These are phyloP conservation scores for Tachypleus tridentatus DNA, from an alignment of 1,140 invertebrate genomes.

Conservation along the genomic window DNA sequence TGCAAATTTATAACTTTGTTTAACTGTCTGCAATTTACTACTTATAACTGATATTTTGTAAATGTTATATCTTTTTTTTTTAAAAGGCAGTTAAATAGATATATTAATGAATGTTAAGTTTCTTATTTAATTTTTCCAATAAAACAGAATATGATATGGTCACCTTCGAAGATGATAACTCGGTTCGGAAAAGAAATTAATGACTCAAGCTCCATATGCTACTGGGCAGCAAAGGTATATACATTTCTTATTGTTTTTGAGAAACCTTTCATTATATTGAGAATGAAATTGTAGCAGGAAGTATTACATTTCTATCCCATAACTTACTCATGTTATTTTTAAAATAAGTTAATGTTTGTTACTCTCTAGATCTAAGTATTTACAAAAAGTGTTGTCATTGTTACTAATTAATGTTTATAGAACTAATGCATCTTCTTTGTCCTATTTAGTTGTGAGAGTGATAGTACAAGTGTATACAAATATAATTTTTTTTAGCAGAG, in stretches of 20 bases:
- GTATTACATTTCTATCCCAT: too few relatives aligned
- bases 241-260: not conserved
- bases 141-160: slow-evolving; percentile 60
- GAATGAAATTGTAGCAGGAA: too few relatives aligned
- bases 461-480: too few relatives aligned
- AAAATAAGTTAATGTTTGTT: too few relatives aligned
- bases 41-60: not conserved
- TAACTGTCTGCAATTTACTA: not conserved
- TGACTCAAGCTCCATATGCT: slow-evolving; percentile 84
- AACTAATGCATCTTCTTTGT: too few relatives aligned
- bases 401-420: too few relatives aligned
- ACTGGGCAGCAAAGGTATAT: slow-evolving; percentile 77
- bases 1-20: too few relatives aligned
- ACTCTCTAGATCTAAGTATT: too few relatives aligned
- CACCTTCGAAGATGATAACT: slow-evolving; percentile 78
- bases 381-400: too few relatives aligned
- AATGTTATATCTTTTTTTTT: slow-evolving; percentile 5
- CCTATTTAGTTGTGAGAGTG: too few relatives aligned
- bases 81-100: slow-evolving; percentile 3
- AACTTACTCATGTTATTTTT: too few relatives aligned
- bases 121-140: slow-evolving; percentile 8
- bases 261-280: not conserved
- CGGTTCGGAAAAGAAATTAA: slow-evolving; percentile 80
- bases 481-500: too few relatives aligned
- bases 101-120: not conserved